Evolutionary conservation across 2,888 invertebrate genomes (phyloP).

Genomic region (Phortica okadai): DNA sequence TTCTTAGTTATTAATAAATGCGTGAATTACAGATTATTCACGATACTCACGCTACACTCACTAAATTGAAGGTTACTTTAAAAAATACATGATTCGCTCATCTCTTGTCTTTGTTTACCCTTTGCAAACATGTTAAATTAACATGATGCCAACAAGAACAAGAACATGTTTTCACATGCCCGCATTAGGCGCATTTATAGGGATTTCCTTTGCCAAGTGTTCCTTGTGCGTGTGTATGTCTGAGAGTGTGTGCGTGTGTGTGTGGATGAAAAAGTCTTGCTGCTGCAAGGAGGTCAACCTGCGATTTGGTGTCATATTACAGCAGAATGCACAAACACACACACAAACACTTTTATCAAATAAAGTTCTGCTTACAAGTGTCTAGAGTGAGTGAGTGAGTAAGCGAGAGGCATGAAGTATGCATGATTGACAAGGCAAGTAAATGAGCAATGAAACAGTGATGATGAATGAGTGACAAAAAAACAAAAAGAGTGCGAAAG

Average conservation of each 20-base stretch:
- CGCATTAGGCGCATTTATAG: background rate
- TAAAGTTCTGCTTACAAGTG: background rate
- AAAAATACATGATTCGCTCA: too few species aligned
- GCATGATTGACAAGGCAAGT: too few species aligned
- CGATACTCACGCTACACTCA: too few species aligned
- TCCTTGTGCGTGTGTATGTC: background rate
- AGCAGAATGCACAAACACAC: background rate
- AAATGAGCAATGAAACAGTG: too few species aligned
- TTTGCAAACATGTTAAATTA: background rate
- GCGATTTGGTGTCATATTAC: conserved; percentile 4
- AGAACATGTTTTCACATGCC: too few species aligned
- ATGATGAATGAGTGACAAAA: too few species aligned
- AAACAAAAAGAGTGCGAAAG: too few species aligned
- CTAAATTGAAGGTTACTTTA: too few species aligned
- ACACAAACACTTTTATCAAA: background rate
- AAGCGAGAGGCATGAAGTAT: background rate
- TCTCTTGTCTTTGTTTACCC: background rate
- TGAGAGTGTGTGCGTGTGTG: background rate
- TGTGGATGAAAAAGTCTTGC: background rate
- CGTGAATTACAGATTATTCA: too few species aligned
- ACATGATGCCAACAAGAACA: too few species aligned
- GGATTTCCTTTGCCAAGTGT: background rate
- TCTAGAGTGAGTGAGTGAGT: background rate
- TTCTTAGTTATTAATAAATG: too few species aligned
- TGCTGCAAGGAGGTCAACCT: background rate